Conservation (phyloP, 2,888 invertebrate genomes). For the Exocentrus adspersus region DNA sequence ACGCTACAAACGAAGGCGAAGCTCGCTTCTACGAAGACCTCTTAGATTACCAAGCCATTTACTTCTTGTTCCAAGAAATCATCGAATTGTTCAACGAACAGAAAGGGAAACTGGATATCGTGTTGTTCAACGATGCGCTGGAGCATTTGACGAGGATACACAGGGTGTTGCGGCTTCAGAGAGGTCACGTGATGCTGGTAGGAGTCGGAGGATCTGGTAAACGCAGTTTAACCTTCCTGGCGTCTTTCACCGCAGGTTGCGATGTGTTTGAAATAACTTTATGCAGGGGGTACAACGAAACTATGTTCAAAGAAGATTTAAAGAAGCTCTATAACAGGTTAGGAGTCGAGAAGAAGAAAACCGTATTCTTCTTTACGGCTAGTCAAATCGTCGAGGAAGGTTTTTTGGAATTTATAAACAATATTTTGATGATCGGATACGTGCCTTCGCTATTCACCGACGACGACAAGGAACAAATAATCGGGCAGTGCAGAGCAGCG, state of each 20-base stretch:
- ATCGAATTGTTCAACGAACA: constrained; percentile 86
- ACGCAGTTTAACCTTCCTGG: constrained; percentile 80
- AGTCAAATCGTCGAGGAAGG: constrained; percentile 85
- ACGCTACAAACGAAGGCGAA: constrained; percentile 83
- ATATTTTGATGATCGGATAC: constrained; percentile 87
- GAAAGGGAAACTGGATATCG: constrained; percentile 78
- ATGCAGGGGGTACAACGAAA: constrained; percentile 87
- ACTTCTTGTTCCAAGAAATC: constrained; percentile 88
- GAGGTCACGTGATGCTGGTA: constrained; percentile 85
- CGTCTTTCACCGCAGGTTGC: constrained; percentile 86
- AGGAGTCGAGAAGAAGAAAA: constrained; percentile 81
- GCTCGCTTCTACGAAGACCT: constrained; percentile 88
- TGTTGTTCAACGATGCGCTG: constrained; percentile 90
- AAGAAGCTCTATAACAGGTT: constrained; percentile 80
- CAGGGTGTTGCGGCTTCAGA: constrained; percentile 82
- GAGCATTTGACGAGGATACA: constrained; percentile 91
- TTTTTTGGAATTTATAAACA: constrained; percentile 90
- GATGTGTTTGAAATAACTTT: constrained; percentile 84
- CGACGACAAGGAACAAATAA: constrained; percentile 87
- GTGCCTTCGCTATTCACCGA: constrained; percentile 88
- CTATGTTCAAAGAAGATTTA: constrained; percentile 85
- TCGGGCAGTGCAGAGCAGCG: constrained; percentile 74
- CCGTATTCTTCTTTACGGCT: constrained; percentile 85
- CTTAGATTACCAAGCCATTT: constrained; percentile 89
- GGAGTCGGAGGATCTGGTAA: constrained; percentile 94